A percentile compares a stretch with the other conserved stretches of the same genome.
phyloP scores from a whole-genome alignment of 1,140 invertebrate genomes.

The Pararge aegeria region DNA sequence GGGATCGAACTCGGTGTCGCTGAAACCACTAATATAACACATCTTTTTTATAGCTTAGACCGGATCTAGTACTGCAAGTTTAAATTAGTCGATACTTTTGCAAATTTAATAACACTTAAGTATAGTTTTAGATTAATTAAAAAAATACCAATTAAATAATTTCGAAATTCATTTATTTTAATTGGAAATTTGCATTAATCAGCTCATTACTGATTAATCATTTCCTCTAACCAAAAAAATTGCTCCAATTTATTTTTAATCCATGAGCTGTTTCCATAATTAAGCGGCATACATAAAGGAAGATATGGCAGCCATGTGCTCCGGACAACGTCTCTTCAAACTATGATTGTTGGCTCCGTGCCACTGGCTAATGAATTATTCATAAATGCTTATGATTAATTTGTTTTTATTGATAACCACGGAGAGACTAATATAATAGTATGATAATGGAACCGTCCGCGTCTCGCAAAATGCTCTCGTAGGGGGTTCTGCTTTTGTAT shows the following conservation, averaged over 20 bases:
- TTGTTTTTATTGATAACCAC: constrained; percentile 17
- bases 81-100: too few relatives aligned
- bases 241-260: constrained; percentile 33
- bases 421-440: not conserved
- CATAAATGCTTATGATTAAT: constrained; percentile 40
- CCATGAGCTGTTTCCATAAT: constrained; percentile 32
- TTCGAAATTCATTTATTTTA: constrained; percentile 1
- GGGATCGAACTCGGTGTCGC: too few relatives aligned
- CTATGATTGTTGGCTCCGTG: constrained; percentile 31
- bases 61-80: too few relatives aligned
- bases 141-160: too few relatives aligned
- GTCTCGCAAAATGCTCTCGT: not conserved
- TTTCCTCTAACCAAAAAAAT: constrained; percentile 18
- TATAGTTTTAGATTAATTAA: too few relatives aligned
- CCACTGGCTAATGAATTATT: constrained; percentile 41
- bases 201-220: constrained; percentile 22
- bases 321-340: constrained; percentile 27
- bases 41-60: too few relatives aligned
- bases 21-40: too few relatives aligned
- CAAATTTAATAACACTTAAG: too few relatives aligned
- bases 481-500: not conserved
- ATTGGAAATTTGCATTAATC: constrained; percentile 13
- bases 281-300: constrained; percentile 36
- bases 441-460: not conserved
- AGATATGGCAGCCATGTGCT: constrained; percentile 55